phyloP scores from a whole-genome alignment of 2,888 invertebrate genomes.

The Athalia cordata region DNA sequence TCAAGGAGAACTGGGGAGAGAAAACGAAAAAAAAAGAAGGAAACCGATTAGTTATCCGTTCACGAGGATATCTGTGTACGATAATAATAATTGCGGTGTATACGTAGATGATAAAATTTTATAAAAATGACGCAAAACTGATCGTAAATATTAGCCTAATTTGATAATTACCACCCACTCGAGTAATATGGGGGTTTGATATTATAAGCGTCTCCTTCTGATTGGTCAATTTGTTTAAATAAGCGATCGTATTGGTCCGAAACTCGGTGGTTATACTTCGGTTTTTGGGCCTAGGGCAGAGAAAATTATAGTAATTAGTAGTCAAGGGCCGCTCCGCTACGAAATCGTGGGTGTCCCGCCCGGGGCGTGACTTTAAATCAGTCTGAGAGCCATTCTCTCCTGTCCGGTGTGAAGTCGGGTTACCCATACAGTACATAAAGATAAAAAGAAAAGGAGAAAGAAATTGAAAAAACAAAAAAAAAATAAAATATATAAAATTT shows the following conservation, averaged over 20 bases:
- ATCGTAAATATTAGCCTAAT: conserved; percentile 59
- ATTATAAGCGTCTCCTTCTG: conserved; percentile 46
- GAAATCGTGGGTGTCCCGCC: conserved; percentile 45
- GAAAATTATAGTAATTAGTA: conserved; percentile 62
- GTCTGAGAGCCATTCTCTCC: conserved; percentile 24
- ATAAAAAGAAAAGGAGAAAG: conserved; percentile 20
- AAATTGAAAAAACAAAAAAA: conserved; percentile 32
- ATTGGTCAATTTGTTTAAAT: conserved; percentile 61
- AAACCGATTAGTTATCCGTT: no score
- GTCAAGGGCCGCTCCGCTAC: conserved; percentile 9
- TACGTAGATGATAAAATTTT: background rate
- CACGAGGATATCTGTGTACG: no score
- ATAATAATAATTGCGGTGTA: no score
- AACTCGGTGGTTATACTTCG: conserved; percentile 46
- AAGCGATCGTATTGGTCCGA: conserved; percentile 49
- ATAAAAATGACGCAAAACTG: background rate
- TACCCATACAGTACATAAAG: no score
- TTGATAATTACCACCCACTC: conserved; percentile 57
- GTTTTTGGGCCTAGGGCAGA: conserved; percentile 45
- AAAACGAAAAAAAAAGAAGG: background rate
- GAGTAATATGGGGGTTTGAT: conserved; percentile 31
- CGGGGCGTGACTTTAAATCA: conserved; percentile 42
- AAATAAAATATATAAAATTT: no score
- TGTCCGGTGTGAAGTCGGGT: conserved; percentile 27
- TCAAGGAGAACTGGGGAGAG: no score